Base-by-base conservation (phyloP, 1,140 invertebrate genomes). In the Drosophila funebris region DNA sequence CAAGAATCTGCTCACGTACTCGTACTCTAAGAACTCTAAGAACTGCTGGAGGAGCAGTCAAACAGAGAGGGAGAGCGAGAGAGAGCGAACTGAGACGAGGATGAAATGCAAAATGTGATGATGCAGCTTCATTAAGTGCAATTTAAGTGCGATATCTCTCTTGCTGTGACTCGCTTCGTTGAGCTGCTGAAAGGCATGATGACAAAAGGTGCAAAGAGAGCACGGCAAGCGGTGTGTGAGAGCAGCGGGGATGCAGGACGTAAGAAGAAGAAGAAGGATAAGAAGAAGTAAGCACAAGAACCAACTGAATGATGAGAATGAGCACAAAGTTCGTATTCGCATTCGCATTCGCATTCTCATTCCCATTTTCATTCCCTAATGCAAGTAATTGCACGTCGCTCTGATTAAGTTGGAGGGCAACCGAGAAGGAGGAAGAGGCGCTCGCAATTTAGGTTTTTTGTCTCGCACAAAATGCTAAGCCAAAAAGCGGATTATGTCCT, bases 121-220 rank as follows among this genome's bases (percentile, higher is more conserved):
- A 85, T 85, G 81, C 81, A 87, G 81, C 81, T 85, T 85, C 81
- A 87, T 85, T 85, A 85, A 85, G 81, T 81, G 82, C 81, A 84
- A 81, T 84, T 84, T 87, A 85, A 84, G 82, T 81, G 74, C 82
- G 75, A 87, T 87, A 81, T 85, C 54, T 85, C 72, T 61, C 22
- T 27, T 36, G 44, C 72, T 71, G 60, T 75, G 50, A 36, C 44
- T 31, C 53, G 56, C 58, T 54, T 66, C 63, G 72, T 36, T 69
- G 66, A 75, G 82, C 66, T 85, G 81, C 36, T 82, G 81, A 84
- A 87, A 87, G 81, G 77, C 82, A 63, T 39, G 39, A 82, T 87
- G 78, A 87, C 81, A 85, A 87, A 81, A 85, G 81, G 81, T 85
- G 85, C 58, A 58, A n/a, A n/a, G n/a, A 53, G 54, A 48, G 36